Evolutionary conservation across 2,888 invertebrate genomes (phyloP).

Genomic region (Seira ritae): DNA sequence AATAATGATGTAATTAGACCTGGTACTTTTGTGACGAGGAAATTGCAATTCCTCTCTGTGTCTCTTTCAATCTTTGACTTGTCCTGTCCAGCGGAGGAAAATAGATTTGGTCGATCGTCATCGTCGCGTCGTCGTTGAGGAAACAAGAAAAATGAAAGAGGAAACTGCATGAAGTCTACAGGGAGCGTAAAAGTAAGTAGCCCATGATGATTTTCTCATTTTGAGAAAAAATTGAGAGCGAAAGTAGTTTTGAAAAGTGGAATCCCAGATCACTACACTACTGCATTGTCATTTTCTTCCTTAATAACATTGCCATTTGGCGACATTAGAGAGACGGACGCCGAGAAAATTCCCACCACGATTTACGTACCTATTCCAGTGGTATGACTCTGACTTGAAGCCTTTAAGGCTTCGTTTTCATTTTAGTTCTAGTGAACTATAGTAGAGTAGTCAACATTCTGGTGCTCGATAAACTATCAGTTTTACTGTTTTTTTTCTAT

Average conservation of each 20-base stretch:
- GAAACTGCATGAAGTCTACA: slow-evolving; percentile 4
- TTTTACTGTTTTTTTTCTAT: neutral
- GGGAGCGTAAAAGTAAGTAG: slow-evolving; percentile 28
- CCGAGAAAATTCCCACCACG: too few relatives aligned
- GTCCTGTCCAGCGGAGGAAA: too few relatives aligned
- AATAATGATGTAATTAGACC: too few relatives aligned
- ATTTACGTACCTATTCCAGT: neutral
- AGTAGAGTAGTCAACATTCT: too few relatives aligned
- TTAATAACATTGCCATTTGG: slow-evolving; percentile 31
- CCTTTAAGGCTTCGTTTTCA: neutral
- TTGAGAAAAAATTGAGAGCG: neutral
- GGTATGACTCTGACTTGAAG: neutral
- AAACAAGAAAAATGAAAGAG: too few relatives aligned
- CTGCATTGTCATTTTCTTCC: slow-evolving; percentile 28
- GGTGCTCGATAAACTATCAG: neutral
- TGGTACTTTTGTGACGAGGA: too few relatives aligned
- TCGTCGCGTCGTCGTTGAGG: too few relatives aligned
- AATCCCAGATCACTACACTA: slow-evolving; percentile 13
- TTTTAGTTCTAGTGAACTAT: neutral
- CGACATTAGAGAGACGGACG: neutral
- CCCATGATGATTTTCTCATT: slow-evolving; percentile 33
- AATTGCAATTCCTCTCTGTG: too few relatives aligned
- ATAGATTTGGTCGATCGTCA: too few relatives aligned
- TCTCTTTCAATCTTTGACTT: too few relatives aligned
- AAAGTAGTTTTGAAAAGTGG: neutral